Conservation (phyloP, 2,113 vertebrate species). For the Clarias magur region DNA sequence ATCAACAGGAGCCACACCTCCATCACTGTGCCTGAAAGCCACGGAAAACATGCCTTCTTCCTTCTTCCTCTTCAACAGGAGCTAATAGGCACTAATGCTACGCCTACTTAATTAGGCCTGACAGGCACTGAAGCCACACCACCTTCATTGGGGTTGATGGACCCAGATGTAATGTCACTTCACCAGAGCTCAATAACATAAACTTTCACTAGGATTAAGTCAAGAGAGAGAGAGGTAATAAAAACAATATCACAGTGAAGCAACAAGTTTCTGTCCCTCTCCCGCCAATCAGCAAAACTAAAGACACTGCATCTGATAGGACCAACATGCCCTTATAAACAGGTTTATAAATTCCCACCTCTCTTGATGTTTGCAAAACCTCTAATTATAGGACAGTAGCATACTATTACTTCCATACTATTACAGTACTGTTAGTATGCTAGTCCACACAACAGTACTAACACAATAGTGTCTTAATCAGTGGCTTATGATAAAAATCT, state of each 20-base stretch:
- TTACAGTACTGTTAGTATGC: background rate
- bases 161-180: background rate
- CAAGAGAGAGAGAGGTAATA: background rate
- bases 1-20: background rate
- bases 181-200: background rate
- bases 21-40: background rate
- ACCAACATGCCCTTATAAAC: background rate
- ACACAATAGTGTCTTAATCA: background rate
- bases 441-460: too few species aligned
- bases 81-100: background rate
- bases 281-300: background rate
- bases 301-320: background rate
- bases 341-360: background rate
- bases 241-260: background rate
- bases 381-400: conserved; percentile 34
- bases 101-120: background rate
- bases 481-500: background rate
- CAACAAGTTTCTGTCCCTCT: background rate
- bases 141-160: background rate
- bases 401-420: background rate
- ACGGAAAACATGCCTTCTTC: background rate
- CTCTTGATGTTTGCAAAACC: background rate
- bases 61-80: background rate
- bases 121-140: background rate
- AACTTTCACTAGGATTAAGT: background rate